Evolutionary conservation across 2,888 invertebrate species (phyloP), one percentile per base, ranked within the genome.

Genomic region (Hemicrepidius hirtus): DNA sequence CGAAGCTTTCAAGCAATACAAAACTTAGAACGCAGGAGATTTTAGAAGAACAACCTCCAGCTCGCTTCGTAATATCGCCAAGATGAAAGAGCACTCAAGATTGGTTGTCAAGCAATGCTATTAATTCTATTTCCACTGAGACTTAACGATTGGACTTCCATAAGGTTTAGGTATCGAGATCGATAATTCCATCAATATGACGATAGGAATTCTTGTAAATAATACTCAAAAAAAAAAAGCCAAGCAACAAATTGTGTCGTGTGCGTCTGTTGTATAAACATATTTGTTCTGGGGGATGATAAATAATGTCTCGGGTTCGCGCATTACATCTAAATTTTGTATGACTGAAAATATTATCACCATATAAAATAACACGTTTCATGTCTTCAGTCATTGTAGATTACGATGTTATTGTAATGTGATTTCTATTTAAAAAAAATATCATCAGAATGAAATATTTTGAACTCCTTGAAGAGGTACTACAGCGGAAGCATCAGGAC

Each of bases 31-130:
- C 60, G 41, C 28, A 62, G 50, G 37, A 50, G 50, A 50, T 64
- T 40, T 50, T 35, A 64, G 40, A 46, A 64, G 64, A 49, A 24
- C 37, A 50, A 35, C 37, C 57, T 5, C 21, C 37, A 53, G 35
- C 20, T 37, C 64, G 50, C 50, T 64, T 46, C 32, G 44, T 49
- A 46, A 64, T 64, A 37, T 64, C 50, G 20, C 41, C 24, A 50
- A 64, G 64, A 50, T 64, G 50, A 50, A 64, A 64, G 64, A 37
- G 50, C 50, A 50, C 64, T 50, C 50, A 64, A 50, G 64, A 64
- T 64, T 64, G 64, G 64, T 50, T 64, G 64, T 64, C 64, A 64
- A 50, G 50, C 64, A 64, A 50, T 64, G 49, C 64, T 50, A 64
- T 64, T 64, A 64, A 64, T 64, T 64, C 64, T 50, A 64, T 50